Evolutionary conservation across 2,797 vertebrate species (phyloP).

Genomic region (Diplodus puntazzo): DNA sequence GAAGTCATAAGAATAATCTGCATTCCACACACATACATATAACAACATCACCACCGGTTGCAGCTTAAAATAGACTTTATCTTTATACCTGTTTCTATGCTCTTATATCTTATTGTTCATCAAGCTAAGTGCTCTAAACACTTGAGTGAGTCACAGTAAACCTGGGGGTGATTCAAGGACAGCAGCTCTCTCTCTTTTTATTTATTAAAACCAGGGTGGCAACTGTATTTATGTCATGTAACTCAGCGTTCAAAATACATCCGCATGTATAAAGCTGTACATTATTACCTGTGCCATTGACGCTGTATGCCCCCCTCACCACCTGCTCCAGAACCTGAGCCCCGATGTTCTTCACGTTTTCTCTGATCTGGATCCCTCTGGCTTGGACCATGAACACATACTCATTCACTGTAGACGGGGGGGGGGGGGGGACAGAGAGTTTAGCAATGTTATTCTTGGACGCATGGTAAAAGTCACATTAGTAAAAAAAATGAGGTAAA

Average conservation of each 20-base stretch:
- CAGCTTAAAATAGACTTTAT: background rate
- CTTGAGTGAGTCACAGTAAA: background rate
- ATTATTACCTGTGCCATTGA: conserved; percentile 92
- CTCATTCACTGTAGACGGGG: conserved; percentile 91
- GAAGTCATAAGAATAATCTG: conserved; percentile 95
- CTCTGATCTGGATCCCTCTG: conserved; percentile 93
- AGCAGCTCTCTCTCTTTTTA: background rate
- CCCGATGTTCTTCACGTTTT: conserved; percentile 94
- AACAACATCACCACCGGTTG: background rate
- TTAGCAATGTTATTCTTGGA: conserved; percentile 9
- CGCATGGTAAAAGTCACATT: background rate
- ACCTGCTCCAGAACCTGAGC: conserved; percentile 97
- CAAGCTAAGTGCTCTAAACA: background rate
- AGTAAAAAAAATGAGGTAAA: background rate
- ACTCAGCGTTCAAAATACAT: background rate
- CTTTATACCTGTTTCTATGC: background rate
- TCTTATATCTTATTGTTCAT: conserved; percentile 11
- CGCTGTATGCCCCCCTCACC: conserved; percentile 91
- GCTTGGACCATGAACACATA: conserved; percentile 99
- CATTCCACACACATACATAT: background rate
- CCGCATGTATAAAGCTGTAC: background rate
- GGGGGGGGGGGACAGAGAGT: background rate
- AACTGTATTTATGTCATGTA: background rate
- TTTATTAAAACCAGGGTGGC: background rate
- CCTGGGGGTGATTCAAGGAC: background rate